phyloP scores from a whole-genome alignment of 2,797 vertebrate genomes.

The Acipenser ruthenus region DNA sequence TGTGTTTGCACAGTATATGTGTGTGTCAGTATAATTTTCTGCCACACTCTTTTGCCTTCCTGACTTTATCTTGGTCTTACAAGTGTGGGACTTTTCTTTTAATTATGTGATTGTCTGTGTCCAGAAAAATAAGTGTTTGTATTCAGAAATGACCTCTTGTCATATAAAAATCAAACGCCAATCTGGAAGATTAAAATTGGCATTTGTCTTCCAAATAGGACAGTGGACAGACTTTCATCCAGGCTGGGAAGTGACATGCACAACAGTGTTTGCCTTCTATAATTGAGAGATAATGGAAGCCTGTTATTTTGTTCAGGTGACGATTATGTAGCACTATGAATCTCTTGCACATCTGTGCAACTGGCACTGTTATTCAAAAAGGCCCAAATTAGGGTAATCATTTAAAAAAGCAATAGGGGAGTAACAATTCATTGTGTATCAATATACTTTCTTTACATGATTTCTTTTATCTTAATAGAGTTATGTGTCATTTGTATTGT shows the following conservation, averaged over 20 bases:
- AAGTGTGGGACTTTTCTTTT: no score
- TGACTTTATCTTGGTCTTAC: no score
- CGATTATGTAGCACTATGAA: not conserved
- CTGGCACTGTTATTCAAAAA: not conserved
- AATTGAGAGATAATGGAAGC: slow-evolving; percentile 13
- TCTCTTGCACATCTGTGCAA: slow-evolving; percentile 1
- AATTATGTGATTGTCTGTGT: not conserved
- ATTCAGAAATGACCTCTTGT: not conserved
- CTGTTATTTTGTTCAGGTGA: slow-evolving; percentile 6
- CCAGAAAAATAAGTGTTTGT: not conserved
- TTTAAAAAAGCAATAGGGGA: no score
- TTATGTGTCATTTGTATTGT: not conserved
- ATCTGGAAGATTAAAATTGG: not conserved
- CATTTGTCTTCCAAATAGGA: not conserved
- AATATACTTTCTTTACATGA: no score
- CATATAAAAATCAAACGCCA: slow-evolving; percentile 1
- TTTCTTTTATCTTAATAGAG: no score
- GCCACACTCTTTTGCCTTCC: no score
- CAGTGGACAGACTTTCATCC: not conserved
- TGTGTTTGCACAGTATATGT: no score
- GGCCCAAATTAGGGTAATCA: no score
- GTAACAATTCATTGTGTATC: no score
- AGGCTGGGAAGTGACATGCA: not conserved
- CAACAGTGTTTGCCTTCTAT: slow-evolving; percentile 10
- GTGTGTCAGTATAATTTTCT: no score